Evolutionary conservation across 2,113 vertebrate species (phyloP), one percentile per base, ranked within the genome.

Genomic region (Hepsetus odoe): DNA sequence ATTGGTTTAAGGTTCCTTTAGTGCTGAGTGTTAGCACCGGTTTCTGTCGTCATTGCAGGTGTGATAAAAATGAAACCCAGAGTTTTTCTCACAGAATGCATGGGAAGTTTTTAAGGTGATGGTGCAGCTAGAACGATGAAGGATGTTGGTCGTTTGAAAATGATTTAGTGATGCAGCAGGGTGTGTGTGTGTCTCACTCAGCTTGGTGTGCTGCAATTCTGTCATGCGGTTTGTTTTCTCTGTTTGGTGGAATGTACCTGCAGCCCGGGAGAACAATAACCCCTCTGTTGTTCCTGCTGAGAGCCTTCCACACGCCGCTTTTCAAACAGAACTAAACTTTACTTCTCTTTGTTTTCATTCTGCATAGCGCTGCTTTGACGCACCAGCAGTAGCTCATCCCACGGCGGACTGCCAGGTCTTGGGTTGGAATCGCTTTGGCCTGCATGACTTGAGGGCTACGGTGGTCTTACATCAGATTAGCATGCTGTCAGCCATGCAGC

Each of bases 171-270:
- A 22, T 62, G 24, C 59, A 56, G 68, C 18, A 62, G 71, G 62
- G 55, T 32, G n/a, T 68, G 30, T 68, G 61, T 49, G 74, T 59
- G 51, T 68, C 69, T 30, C 80, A 69, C 72, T 61, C 58, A 26
- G 46, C 66, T 62, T 35, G 65, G 38, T 58, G 64, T 28, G 28
- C 68, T 38, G 58, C 42, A 66, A 49, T 76, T 24, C 30, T 73
- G 73, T 82, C 32, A 62, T 59, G 49, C 42, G 44, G 65, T 85
- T 80, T 82, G 83, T 77, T 77, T 82, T 74, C 65, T 66, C 74
- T 46, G 26, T 69, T 79, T 82, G 38, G 51, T 62, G 69, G 80
- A 85, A 85, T 80, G 80, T 85, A 80, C 83, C 83, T 85, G 71
- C 59, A 70, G 56, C 72, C 56, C 28, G 33, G 66, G 77, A 77